Evolutionary conservation across 2,888 invertebrate species (phyloP).

Genomic region (Eurytoma californica): DNA sequence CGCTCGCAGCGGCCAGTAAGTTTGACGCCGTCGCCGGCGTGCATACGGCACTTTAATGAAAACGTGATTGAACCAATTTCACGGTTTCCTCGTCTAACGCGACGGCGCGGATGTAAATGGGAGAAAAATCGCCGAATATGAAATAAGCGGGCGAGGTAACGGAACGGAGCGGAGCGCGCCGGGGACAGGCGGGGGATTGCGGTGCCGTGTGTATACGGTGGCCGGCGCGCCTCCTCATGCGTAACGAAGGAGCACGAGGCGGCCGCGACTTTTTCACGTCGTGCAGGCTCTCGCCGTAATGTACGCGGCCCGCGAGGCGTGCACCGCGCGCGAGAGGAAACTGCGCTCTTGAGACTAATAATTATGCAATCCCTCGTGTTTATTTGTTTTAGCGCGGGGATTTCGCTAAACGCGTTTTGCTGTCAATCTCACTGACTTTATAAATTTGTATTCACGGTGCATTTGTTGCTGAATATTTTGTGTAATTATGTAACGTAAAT

Average conservation of each 20-base stretch:
- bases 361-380: too few relatives aligned
- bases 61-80: conserved; percentile 44
- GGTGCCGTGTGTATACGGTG: not conserved
- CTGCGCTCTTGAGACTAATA: too few relatives aligned
- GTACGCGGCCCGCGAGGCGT: too few relatives aligned
- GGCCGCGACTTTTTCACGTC: not conserved
- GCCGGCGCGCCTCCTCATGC: conserved; percentile 4
- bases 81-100: conserved; percentile 12
- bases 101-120: not conserved
- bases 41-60: conserved; percentile 30
- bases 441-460: too few relatives aligned
- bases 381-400: too few relatives aligned
- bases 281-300: not conserved
- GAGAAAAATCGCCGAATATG: too few relatives aligned
- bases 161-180: not conserved
- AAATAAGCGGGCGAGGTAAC: not conserved
- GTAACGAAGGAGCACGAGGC: conserved; percentile 6
- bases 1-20: conserved; percentile 29
- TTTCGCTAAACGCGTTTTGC: too few relatives aligned
- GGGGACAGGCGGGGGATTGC: too few relatives aligned
- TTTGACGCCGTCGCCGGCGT: conserved; percentile 41
- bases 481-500: too few relatives aligned
- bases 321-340: not conserved
- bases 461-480: too few relatives aligned
- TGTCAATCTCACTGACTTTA: too few relatives aligned